phyloP scores from a whole-genome alignment of 1,140 invertebrate genomes.

The Bathynomus jamesi region DNA sequence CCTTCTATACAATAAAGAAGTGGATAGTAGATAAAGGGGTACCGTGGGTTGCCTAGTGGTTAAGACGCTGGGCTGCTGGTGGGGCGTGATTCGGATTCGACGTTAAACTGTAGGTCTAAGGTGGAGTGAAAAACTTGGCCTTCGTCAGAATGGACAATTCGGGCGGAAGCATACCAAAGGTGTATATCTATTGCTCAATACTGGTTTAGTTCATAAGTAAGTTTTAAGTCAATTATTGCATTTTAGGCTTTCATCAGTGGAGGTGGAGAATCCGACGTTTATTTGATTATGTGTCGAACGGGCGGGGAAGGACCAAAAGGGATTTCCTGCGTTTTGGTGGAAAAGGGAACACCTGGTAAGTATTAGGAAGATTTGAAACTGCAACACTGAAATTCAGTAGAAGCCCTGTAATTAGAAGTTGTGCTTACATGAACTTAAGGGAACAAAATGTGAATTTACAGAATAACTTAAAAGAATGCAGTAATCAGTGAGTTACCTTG shows the following conservation, averaged over 20 bases:
- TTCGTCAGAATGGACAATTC: neutral
- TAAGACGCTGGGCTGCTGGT: too few relatives aligned
- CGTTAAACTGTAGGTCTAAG: neutral
- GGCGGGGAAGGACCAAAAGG: slow-evolving; percentile 52
- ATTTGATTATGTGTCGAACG: slow-evolving; percentile 54
- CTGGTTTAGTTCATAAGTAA: neutral
- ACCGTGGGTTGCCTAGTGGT: too few relatives aligned
- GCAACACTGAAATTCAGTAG: too few relatives aligned
- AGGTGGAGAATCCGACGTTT: slow-evolving; percentile 51
- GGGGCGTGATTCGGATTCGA: too few relatives aligned
- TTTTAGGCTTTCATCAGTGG: slow-evolving; percentile 55
- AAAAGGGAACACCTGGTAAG: slow-evolving; percentile 51
- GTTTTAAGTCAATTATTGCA: neutral
- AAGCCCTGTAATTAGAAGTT: too few relatives aligned
- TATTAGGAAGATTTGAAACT: too few relatives aligned
- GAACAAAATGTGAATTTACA: too few relatives aligned
- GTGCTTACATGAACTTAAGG: too few relatives aligned
- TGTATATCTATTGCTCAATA: neutral
- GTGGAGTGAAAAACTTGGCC: neutral
- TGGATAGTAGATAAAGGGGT: too few relatives aligned
- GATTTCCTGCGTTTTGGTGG: slow-evolving; percentile 54
- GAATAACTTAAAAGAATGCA: too few relatives aligned
- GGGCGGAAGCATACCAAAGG: neutral
- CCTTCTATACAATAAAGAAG: too few relatives aligned
- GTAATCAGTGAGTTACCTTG: too few relatives aligned